Conservation (phyloP, 2,888 invertebrate species). For the Diaphora mendica region DNA sequence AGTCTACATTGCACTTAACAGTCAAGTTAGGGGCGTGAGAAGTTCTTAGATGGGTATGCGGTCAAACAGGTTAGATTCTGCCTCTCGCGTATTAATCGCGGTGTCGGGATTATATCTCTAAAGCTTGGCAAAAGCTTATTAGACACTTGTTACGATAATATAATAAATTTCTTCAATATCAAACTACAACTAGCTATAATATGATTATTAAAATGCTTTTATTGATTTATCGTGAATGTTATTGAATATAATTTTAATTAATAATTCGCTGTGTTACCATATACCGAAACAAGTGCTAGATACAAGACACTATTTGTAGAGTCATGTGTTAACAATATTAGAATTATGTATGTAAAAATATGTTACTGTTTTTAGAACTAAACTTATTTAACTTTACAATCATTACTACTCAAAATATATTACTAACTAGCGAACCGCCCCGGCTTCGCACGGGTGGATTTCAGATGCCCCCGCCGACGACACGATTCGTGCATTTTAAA, state of each 20-base stretch:
- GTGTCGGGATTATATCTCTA: background rate
- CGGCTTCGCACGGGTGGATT: no score
- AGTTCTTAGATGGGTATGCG: constrained; percentile 28
- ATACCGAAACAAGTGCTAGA: no score
- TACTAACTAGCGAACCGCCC: no score
- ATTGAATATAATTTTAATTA: background rate
- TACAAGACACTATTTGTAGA: no score
- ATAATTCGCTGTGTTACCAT: background rate
- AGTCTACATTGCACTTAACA: constrained; percentile 15
- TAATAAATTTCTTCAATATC: background rate
- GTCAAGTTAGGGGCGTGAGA: constrained; percentile 26
- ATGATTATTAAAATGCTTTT: background rate
- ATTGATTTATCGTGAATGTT: background rate
- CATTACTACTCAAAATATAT: no score
- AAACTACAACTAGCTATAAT: background rate
- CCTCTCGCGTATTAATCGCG: background rate
- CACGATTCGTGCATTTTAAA: no score
- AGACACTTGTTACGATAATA: background rate
- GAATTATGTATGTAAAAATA: no score
- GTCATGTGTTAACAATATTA: no score
- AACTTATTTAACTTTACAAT: no score
- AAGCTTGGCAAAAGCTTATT: background rate
- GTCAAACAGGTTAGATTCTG: constrained; percentile 22
- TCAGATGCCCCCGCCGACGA: no score
- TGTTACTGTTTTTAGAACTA: no score